Evolutionary conservation across 64 coral and sea anemone species (phyloP), one percentile per base, ranked within the genome.

Genomic region (Montipora cactus): DNA sequence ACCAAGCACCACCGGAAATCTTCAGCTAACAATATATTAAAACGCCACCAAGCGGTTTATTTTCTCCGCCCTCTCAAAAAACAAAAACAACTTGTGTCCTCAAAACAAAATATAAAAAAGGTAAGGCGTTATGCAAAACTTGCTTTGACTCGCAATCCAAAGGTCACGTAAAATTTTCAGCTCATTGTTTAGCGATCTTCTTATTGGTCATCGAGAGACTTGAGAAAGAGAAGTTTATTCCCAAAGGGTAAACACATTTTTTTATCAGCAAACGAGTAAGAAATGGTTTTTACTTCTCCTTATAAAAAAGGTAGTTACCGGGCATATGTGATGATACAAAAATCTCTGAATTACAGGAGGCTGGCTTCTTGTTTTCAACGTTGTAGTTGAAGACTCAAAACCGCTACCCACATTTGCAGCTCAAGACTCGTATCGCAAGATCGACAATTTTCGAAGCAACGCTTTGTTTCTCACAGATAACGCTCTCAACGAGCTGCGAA

Each of bases 291-390:
- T 66, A 14, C 61, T 71, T 4, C 0, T 64, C 10, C 10, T 6
- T 57, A 11, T 11, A 57, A 8, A 11, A 11, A 57, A 28, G 1
- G 10, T 57, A 6, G 10, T 57, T 57, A 57, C 5, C 10, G 5
- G 10, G 6, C 6, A 57, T 6, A 0, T 8, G 53, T 67, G 15
- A 67, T 67, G 11, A 14, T 19, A 12, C 18, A 67, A 4, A 14
- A 15, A 12, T 67, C 18, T 18, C 14, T 12, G 18, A 67, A 84
- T 69, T 84, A 18, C 47, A 92, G 90, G 90, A 20, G 90, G 90
- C 7, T 92, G 90, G 78, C 79, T 92, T 75, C 64, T 86, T 5
- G 10, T 70, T 3, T 20, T 22, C 19, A 86, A 49, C 15, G 6
- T 71, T 9, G 5, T 71, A 7, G 49, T 84, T 5, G 37, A 67